Evolutionary conservation across 1,140 invertebrate species (phyloP), one percentile per base, ranked within the genome.

Genomic region (Drosophila obscura): DNA sequence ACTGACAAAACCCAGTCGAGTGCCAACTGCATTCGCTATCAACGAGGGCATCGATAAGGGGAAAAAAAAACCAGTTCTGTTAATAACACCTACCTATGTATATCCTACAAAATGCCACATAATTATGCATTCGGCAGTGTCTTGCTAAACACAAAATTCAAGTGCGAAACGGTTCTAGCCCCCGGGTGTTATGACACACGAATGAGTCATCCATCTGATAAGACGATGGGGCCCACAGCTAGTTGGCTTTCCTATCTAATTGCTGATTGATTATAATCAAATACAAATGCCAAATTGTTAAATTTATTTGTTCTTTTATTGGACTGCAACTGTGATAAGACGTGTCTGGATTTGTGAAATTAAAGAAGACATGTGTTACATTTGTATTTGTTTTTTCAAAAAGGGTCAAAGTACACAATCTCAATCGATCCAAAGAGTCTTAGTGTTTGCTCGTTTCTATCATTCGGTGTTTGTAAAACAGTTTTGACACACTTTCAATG

Each of bases 191-290:
- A 45, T 61, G 65, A 77, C 50, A 77, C 44, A 66, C 50, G 13
- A 15, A 82, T 81, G 78, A 81, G 43, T 81, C 79, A 81, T 22
- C 8, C 19, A 49, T 45, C 6, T 11, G 44, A 60, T 72, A 60
- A 58, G 51, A 24, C 7, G 28, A 55, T n/a, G 24, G 56, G 56
- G 56, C 50, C 64, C 15, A 48, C 49, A 19, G 31, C 31, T 45
- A 49, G 28, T 57, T 44, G 19, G 35, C 8, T 48, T 28, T 24
- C 16, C 24, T 69, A 69, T 68, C 19, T 50, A 39, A 26, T 24
- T 15, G 46, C 22, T 48, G 13, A 44, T 22, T 41, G 11, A 48
- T 48, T 67, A 50, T n/a, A n/a, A n/a, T 57, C 59, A 26, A 11
- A 19, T 19, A 19, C 19, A 19, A 19, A 39, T 28, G 5, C 26